A percentile compares a stretch with the other conserved stretches of the same genome.
Conservation (phyloP, 2,113 vertebrate species). For the Syngnathoides biaculeatus region DNA sequence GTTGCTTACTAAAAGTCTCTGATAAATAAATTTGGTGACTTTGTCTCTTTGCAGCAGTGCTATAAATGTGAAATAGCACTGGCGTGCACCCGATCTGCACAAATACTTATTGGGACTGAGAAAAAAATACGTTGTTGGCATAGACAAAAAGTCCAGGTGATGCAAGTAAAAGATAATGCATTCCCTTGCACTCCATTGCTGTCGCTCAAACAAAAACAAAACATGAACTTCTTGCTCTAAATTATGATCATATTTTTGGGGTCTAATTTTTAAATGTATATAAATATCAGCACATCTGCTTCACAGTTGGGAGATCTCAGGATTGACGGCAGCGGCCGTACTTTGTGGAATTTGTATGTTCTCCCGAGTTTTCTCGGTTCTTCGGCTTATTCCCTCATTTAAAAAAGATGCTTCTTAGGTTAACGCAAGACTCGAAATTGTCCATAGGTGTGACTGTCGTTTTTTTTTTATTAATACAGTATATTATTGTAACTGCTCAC, state of each 20-base stretch:
- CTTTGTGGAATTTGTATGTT: background rate
- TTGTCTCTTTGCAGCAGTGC: slow-evolving; percentile 14
- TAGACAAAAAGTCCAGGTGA: slow-evolving; percentile 1
- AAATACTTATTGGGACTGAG: slow-evolving; percentile 24
- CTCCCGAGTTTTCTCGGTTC: background rate
- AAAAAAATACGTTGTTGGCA: slow-evolving; percentile 6
- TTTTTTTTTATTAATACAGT: background rate
- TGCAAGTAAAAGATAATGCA: slow-evolving; percentile 21
- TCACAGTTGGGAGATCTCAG: background rate
- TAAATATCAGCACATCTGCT: slow-evolving; percentile 33
- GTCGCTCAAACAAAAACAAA: slow-evolving; percentile 35
- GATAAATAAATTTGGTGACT: slow-evolving; percentile 46
- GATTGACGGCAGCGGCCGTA: background rate
- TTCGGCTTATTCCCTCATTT: background rate
- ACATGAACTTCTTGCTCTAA: slow-evolving; percentile 42
- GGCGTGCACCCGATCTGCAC: slow-evolving; percentile 33
- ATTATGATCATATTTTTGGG: slow-evolving; percentile 52
- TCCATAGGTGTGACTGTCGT: too few species aligned
- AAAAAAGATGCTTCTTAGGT: too few species aligned
- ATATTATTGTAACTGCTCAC: background rate
- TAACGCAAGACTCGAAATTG: too few species aligned
- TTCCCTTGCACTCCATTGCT: slow-evolving; percentile 10
- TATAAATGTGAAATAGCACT: slow-evolving; percentile 39
- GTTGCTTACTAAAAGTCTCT: slow-evolving; percentile 48
- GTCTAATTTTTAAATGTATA: slow-evolving; percentile 30